These are phyloP conservation scores for Athrips mouffetella DNA, from an alignment of 2,888 invertebrate species.

Conservation along the genomic window DNA sequence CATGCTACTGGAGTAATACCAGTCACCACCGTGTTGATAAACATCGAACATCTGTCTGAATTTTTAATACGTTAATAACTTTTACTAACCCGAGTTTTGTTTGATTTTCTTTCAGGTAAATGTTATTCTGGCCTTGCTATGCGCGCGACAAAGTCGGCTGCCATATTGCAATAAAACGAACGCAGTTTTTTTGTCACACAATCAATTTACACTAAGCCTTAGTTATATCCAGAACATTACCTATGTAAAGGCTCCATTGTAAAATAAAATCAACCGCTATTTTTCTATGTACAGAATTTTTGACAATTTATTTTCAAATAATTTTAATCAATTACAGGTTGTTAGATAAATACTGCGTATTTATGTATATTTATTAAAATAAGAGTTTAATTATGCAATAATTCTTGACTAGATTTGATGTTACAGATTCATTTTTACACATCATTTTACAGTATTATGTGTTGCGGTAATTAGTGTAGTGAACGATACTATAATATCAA, in stretches of 20 bases:
- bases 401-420: conserved; percentile 2
- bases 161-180: conserved; percentile 18
- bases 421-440: conserved; percentile 11
- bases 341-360: conserved; percentile 10
- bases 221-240: too few species aligned
- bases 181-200: conserved; percentile 15
- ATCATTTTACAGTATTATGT: conserved; percentile 23
- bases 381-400: conserved; percentile 11
- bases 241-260: too few species aligned
- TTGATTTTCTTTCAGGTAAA: conserved; percentile 18
- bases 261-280: conserved; percentile 18
- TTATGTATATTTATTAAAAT: conserved; percentile 17
- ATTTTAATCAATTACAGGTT: conserved; percentile 15
- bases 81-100: not conserved
- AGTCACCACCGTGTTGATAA: too few species aligned
- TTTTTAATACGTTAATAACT: not conserved
- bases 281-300: conserved; percentile 20
- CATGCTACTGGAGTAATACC: too few species aligned
- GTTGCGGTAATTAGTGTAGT: conserved; percentile 17
- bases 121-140: conserved; percentile 9
- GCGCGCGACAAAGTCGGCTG: not conserved
- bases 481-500: not conserved
- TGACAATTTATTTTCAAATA: conserved; percentile 11
- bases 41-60: not conserved
- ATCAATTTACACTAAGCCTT: too few species aligned